A percentile compares a stretch with the other conserved stretches of the same genome.
Conservation (phyloP, 2,113 vertebrate species). For the Podarcis raffonei region DNA sequence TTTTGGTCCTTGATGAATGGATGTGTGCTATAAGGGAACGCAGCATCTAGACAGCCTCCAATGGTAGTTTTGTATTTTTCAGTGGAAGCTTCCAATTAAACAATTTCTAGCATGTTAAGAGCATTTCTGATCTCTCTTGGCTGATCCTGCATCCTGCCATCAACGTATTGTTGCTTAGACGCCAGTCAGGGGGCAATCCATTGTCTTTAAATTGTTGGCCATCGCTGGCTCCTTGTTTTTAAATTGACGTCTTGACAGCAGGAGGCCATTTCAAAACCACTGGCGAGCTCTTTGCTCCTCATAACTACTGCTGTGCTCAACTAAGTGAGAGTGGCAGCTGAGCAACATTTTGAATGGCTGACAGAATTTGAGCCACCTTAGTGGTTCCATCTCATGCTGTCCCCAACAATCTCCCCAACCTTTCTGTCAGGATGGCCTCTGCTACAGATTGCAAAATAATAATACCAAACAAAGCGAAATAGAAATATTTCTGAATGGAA, state of each 20-base stretch:
- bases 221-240: slow-evolving; percentile 51
- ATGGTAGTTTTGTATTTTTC: slow-evolving; percentile 24
- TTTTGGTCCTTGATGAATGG: background rate
- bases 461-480: background rate
- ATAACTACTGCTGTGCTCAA: slow-evolving; percentile 69
- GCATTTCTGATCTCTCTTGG: slow-evolving; percentile 19
- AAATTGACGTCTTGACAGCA: slow-evolving; percentile 62
- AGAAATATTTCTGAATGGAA: slow-evolving; percentile 29
- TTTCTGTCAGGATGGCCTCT: slow-evolving; percentile 15
- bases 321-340: slow-evolving; percentile 58
- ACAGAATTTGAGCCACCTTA: slow-evolving; percentile 47
- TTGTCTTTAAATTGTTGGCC: slow-evolving; percentile 58
- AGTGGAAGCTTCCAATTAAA: slow-evolving; percentile 33
- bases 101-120: slow-evolving; percentile 11
- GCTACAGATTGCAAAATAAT: background rate
- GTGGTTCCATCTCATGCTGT: background rate
- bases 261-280: slow-evolving; percentile 60
- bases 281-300: slow-evolving; percentile 58
- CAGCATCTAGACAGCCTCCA: background rate
- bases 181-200: slow-evolving; percentile 40
- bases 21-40: background rate
- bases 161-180: slow-evolving; percentile 49
- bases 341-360: slow-evolving; percentile 52
- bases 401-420: background rate
- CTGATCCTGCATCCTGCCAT: slow-evolving; percentile 27